These are phyloP conservation scores for Drosophila malerkotliana DNA, from an alignment of 1,140 invertebrate species.

Conservation along the genomic window DNA sequence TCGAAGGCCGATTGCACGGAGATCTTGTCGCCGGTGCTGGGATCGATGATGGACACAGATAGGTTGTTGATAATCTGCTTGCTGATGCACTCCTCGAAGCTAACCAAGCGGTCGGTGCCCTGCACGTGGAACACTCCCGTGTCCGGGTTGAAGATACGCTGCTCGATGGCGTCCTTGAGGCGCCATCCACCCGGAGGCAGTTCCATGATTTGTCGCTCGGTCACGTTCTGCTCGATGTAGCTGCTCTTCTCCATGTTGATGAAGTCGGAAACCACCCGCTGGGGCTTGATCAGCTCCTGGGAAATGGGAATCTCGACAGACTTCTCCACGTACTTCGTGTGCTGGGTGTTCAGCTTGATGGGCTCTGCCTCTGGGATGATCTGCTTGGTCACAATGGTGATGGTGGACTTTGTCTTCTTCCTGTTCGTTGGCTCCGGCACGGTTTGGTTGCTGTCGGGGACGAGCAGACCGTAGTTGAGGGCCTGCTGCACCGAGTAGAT, in stretches of 20 bases:
- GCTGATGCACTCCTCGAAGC: conserved; percentile 94
- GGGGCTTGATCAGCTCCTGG: conserved; percentile 79
- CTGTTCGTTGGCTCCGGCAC: conserved; percentile 75
- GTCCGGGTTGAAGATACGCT: conserved; percentile 91
- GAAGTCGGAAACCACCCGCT: conserved; percentile 84
- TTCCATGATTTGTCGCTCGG: conserved; percentile 86
- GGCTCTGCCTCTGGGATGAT: conserved; percentile 76
- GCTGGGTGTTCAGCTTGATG: conserved; percentile 84
- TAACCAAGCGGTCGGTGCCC: conserved; percentile 92
- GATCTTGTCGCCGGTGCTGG: conserved; percentile 88
- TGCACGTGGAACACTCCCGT: conserved; percentile 94
- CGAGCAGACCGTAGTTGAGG: conserved; percentile 88
- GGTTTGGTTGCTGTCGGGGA: conserved; percentile 86
- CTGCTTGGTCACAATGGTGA: conserved; percentile 83
- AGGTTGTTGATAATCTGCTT: conserved; percentile 93
- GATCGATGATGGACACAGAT: conserved; percentile 91
- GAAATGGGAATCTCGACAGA: conserved; percentile 74
- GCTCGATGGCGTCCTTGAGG: conserved; percentile 90
- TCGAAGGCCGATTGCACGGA: conserved; percentile 90
- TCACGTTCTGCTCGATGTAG: conserved; percentile 71
- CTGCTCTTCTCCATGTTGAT: conserved; percentile 83
- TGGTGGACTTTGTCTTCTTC: conserved; percentile 82
- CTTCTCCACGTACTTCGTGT: conserved; percentile 77
- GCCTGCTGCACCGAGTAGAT: conserved; percentile 93
- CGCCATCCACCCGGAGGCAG: conserved; percentile 93